Percentiles rank a stretch among this genome's conserved stretches.
phyloP scores from a whole-genome alignment of 2,797 vertebrate species.

The Enteromius argenteus region DNA sequence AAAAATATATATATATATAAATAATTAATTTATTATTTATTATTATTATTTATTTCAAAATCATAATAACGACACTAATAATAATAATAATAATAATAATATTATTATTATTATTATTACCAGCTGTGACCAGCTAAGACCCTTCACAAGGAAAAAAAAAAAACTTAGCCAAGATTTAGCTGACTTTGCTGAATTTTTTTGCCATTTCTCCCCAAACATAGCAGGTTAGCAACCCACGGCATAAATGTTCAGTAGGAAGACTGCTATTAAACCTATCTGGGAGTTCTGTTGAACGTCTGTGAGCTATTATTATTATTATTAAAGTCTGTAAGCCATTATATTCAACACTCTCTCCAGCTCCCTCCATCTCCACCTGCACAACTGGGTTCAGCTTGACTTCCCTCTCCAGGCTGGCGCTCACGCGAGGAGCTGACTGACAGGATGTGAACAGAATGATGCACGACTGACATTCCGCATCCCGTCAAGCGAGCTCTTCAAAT shows the following conservation, averaged over 20 bases:
- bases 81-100: no score
- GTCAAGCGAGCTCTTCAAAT: constrained; percentile 26
- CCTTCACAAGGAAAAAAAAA: background rate
- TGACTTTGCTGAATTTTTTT: background rate
- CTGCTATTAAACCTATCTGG: background rate
- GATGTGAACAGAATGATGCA: constrained; percentile 47
- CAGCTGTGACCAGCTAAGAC: background rate
- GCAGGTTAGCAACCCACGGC: background rate
- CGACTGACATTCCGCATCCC: constrained; percentile 36
- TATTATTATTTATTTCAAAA: no score
- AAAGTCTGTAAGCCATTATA: constrained; percentile 29
- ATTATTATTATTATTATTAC: background rate
- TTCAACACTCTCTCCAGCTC: constrained; percentile 24
- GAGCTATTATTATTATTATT: constrained; percentile 8
- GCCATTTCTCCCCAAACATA: background rate
- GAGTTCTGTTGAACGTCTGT: background rate
- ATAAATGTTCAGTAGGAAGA: background rate
- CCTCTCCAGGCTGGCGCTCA: constrained; percentile 17
- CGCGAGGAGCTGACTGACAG: constrained; percentile 32
- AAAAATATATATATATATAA: no score
- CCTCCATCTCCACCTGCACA: constrained; percentile 1
- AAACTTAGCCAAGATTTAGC: background rate
- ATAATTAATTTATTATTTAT: no score
- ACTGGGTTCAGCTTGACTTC: constrained; percentile 38
- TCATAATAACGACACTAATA: no score